phyloP scores from a whole-genome alignment of 1,140 invertebrate genomes.

The Mercenaria mercenaria region DNA sequence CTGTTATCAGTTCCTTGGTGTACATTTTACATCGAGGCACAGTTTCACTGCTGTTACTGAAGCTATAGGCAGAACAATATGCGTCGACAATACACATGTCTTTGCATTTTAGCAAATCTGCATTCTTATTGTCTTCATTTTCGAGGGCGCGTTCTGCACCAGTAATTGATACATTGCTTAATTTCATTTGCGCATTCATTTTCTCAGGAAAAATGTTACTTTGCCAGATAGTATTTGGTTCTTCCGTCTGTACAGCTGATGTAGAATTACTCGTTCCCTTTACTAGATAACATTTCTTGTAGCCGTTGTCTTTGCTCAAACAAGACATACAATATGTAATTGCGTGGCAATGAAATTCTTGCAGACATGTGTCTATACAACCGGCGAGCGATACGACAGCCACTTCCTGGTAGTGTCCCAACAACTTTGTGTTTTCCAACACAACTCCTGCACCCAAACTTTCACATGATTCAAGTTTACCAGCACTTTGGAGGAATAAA shows the following conservation, averaged over 20 bases:
- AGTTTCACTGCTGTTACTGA: background rate
- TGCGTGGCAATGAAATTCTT: background rate
- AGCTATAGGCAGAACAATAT: background rate
- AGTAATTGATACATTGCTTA: background rate
- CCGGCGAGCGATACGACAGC: background rate
- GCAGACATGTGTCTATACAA: background rate
- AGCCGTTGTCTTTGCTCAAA: background rate
- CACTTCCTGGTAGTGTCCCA: background rate
- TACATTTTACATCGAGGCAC: background rate
- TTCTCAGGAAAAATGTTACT: constrained; percentile 1
- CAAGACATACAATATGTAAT: background rate
- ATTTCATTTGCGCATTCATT: background rate
- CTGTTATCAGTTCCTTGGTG: background rate
- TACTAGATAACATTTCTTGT: background rate
- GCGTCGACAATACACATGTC: background rate
- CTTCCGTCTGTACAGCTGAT: background rate
- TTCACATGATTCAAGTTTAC: background rate
- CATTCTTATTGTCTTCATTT: background rate
- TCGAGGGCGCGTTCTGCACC: background rate
- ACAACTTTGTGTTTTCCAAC: background rate
- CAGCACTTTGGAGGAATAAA: background rate
- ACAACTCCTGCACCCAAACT: background rate
- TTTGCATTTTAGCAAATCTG: background rate
- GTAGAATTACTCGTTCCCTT: background rate
- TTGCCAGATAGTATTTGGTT: background rate